Base-by-base conservation (phyloP, 2,797 vertebrate genomes). In the Potorous gilbertii region DNA sequence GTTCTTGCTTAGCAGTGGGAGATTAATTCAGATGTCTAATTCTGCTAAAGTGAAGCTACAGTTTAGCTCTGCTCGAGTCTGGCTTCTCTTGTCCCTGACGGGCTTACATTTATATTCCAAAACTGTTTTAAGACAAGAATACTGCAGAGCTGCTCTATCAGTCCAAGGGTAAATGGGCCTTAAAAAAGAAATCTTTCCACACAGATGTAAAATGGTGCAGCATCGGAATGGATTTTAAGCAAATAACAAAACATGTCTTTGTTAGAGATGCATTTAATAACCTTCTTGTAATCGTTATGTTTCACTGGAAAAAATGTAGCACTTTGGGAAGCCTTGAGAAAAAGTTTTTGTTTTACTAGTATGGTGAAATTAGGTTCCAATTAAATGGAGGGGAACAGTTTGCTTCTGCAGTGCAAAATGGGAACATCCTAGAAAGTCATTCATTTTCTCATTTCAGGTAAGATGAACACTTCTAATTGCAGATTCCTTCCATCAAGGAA, bases 101-200 rank as follows among this genome's bases (percentile, higher is more conserved):
- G 74, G 93, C 56, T 92, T 94, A 92, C 96, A 97, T 98, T 98
- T 97, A 55, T 98, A 98, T 98, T 98, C 98, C 52, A 96, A 95
- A 96, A 66, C 55, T 57, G 92, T 97, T 95, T 89, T 94, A 95
- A 95, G 91, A 18, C 94, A 56, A 98, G 95, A 97, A 98, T 96
- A 97, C 96, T 96, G 91, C 96, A 96, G 95, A 98, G 94, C 87
- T 96, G 87, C 97, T 98, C 97, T 97, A 93, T 97, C 97, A 90
- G 91, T 97, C 94, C 96, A 96, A 93, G 92, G 66, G 94, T 97
- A 98, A 98, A 98, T 98, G 98, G 98, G 96, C 95, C 97, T 98
- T 97, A 98, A 98, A 87, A 87, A 98, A 97, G 91, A 98, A 98
- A 98, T 97, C 89, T 98, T 98, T 96, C 93, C 93, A 94, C 62